These are phyloP conservation scores for Eira barbara DNA, from an alignment of 2,113 vertebrate species.

Conservation along the genomic window DNA sequence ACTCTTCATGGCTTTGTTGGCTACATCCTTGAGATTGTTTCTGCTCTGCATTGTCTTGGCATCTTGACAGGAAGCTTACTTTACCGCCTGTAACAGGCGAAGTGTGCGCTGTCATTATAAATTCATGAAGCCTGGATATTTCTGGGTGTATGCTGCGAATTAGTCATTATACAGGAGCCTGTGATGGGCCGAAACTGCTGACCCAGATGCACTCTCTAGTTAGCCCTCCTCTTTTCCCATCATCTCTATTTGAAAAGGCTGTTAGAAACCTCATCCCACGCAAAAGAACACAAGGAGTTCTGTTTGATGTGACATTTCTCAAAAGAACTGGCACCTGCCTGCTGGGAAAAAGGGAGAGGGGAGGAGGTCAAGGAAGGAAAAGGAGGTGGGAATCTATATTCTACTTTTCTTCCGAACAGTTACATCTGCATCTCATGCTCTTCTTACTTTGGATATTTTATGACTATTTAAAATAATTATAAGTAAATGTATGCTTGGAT, in stretches of 20 bases:
- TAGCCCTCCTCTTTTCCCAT: neutral
- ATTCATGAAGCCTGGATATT: constrained; percentile 81
- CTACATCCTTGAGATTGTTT: constrained; percentile 48
- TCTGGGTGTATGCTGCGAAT: constrained; percentile 81
- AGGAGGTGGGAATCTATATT: neutral
- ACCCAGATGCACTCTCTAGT: neutral
- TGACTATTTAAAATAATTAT: constrained; percentile 71
- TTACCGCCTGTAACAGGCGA: constrained; percentile 73
- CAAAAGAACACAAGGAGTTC: neutral
- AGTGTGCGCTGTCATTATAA: constrained; percentile 76
- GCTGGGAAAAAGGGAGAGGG: neutral
- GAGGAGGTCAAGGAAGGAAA: too few relatives aligned
- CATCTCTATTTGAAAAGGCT: neutral
- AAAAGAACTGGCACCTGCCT: neutral
- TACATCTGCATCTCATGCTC: neutral
- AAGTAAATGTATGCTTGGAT: constrained; percentile 13
- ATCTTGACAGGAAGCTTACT: constrained; percentile 69
- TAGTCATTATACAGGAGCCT: constrained; percentile 79
- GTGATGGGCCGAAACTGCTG: neutral
- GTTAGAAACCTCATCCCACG: neutral
- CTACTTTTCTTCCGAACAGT: neutral
- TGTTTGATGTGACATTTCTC: neutral
- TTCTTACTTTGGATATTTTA: constrained; percentile 66
- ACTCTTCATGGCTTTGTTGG: neutral
- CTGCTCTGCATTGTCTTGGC: constrained; percentile 68